Evolutionary conservation across 2,113 vertebrate species (phyloP).

Genomic region (Hystrix cristata): DNA sequence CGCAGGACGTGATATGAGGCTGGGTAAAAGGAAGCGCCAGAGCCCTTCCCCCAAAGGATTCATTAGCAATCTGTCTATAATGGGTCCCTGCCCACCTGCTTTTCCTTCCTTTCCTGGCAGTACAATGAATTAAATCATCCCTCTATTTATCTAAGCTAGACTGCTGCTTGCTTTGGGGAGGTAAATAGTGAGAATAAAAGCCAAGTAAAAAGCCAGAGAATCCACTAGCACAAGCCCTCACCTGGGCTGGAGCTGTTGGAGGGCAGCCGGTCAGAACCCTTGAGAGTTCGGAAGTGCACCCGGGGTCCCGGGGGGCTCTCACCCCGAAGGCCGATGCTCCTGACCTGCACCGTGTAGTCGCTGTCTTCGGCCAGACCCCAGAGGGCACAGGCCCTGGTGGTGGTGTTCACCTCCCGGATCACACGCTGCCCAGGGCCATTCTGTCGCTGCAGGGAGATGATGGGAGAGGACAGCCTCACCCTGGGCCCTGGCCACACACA

Average conservation of each 20-base stretch:
- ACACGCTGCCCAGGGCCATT: slow-evolving; percentile 97
- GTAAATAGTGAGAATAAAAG: slow-evolving; percentile 18
- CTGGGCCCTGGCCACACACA: neutral
- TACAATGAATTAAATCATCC: slow-evolving; percentile 72
- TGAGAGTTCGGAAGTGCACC: slow-evolving; percentile 96
- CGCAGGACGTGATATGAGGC: neutral
- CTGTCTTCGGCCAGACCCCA: slow-evolving; percentile 98
- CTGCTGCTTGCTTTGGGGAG: slow-evolving; percentile 53
- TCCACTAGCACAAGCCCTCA: slow-evolving; percentile 80
- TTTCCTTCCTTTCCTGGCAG: slow-evolving; percentile 73
- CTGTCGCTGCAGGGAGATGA: slow-evolving; percentile 90
- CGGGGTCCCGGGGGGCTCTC: slow-evolving; percentile 97
- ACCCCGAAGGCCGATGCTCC: slow-evolving; percentile 96
- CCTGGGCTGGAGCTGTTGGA: slow-evolving; percentile 98
- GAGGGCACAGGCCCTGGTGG: slow-evolving; percentile 96
- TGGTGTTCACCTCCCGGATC: slow-evolving; percentile 99
- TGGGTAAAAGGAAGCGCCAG: slow-evolving; percentile 25
- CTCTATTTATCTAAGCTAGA: slow-evolving; percentile 58
- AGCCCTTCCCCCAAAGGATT: slow-evolving; percentile 60
- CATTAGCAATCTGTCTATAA: slow-evolving; percentile 56
- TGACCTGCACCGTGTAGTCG: slow-evolving; percentile 97
- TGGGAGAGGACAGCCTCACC: slow-evolving; percentile 45
- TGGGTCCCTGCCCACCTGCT: slow-evolving; percentile 56
- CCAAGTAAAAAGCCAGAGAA: neutral
- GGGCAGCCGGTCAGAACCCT: slow-evolving; percentile 94